phyloP scores from a whole-genome alignment of 2,113 vertebrate genomes.

The Tetrax tetrax region DNA sequence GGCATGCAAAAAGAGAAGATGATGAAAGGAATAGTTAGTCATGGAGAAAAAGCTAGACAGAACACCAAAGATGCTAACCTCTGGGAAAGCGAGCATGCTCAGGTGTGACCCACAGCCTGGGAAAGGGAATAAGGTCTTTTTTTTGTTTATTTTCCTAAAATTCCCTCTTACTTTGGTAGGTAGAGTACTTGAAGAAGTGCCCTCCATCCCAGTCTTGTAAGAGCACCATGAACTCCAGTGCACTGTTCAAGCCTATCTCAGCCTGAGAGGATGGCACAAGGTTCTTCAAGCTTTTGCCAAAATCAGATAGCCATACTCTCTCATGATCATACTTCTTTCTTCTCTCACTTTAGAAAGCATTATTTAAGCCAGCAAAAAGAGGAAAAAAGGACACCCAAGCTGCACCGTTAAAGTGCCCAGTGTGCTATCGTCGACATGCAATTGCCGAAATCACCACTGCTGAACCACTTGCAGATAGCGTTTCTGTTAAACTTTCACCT shows the following conservation, averaged over 20 bases:
- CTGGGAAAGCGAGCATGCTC: neutral
- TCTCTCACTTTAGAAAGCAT: neutral
- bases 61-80: neutral
- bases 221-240: neutral
- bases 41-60: conserved; percentile 42
- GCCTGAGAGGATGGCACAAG: neutral
- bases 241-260: neutral
- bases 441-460: neutral
- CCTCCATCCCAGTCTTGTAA: neutral
- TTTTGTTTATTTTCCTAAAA: neutral
- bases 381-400: neutral
- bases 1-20: conserved; percentile 41
- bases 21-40: conserved; percentile 58
- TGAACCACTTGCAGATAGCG: neutral
- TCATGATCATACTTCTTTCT: neutral
- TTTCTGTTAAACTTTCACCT: conserved; percentile 58
- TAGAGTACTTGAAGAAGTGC: neutral
- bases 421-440: neutral
- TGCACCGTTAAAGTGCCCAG: neutral
- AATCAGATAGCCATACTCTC: neutral
- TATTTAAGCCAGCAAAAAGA: neutral
- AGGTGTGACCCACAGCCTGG: neutral
- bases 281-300: neutral
- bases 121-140: neutral
- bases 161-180: neutral